Evolutionary conservation across 2,797 vertebrate species (phyloP).

Genomic region (Decapterus maruadsi): DNA sequence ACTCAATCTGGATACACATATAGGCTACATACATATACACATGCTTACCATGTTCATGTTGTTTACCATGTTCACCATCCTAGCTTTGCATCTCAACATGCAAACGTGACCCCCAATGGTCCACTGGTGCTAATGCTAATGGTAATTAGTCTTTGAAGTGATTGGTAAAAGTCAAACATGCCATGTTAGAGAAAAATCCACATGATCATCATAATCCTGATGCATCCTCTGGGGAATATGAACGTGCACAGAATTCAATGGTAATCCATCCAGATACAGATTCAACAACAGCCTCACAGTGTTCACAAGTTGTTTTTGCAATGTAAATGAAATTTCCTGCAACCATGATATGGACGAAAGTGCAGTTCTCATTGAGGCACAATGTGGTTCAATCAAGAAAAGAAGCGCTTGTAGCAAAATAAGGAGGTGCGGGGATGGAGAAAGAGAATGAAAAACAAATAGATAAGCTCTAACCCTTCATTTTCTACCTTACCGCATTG

Average conservation of each 20-base stretch:
- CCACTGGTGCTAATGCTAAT: neutral
- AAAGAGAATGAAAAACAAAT: conserved; percentile 23
- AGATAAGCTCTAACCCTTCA: conserved; percentile 2
- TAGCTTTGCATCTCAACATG: too few species aligned
- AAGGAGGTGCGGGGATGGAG: neutral
- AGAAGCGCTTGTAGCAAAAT: neutral
- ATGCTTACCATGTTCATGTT: too few species aligned
- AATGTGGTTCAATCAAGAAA: neutral
- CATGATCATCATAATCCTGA: neutral
- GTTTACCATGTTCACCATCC: too few species aligned
- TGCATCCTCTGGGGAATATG: conserved; percentile 1
- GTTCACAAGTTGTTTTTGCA: neutral
- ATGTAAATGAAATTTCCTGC: neutral
- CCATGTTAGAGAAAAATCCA: neutral
- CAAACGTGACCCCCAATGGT: too few species aligned
- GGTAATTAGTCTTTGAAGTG: neutral
- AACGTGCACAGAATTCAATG: neutral
- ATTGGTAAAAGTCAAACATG: neutral
- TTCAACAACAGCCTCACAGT: neutral
- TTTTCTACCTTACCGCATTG: conserved; percentile 22
- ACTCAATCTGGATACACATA: too few species aligned
- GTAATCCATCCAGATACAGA: neutral
- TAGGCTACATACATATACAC: too few species aligned
- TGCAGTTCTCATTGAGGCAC: neutral
- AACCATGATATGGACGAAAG: neutral